Percentiles rank a stretch among this genome's conserved stretches.
These are phyloP conservation scores for Chironomus tentans DNA, from an alignment of 2,888 invertebrate genomes.

Conservation along the genomic window DNA sequence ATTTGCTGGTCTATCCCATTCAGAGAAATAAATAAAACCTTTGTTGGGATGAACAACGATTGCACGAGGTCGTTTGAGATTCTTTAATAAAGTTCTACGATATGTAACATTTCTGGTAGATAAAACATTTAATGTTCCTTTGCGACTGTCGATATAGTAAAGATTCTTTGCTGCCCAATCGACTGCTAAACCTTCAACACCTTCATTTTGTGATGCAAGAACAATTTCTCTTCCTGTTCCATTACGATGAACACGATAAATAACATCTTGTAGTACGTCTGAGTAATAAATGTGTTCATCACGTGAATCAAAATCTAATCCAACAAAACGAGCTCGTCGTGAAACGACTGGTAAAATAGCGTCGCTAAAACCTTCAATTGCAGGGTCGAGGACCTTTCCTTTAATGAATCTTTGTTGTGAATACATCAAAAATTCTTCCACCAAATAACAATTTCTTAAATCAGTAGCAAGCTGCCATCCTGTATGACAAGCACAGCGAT, in stretches of 20 bases:
- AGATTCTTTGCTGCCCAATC: slow-evolving; percentile 95
- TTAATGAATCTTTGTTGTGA: slow-evolving; percentile 94
- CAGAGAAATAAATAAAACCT: slow-evolving; percentile 89
- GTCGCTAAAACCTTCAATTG: slow-evolving; percentile 84
- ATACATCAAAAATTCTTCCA: slow-evolving; percentile 86
- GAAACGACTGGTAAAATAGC: slow-evolving; percentile 93
- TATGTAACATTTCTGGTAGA: slow-evolving; percentile 79
- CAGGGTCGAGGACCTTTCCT: slow-evolving; percentile 80
- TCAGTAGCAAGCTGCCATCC: slow-evolving; percentile 71
- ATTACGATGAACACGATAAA: slow-evolving; percentile 71
- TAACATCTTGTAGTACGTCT: slow-evolving; percentile 92
- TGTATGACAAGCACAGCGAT: slow-evolving; percentile 84
- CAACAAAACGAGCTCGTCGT: slow-evolving; percentile 83
- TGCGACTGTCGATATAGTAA: slow-evolving; percentile 89
- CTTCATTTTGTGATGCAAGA: slow-evolving; percentile 91
- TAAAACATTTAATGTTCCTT: slow-evolving; percentile 88
- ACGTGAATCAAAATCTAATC: slow-evolving; percentile 85
- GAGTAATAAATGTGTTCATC: slow-evolving; percentile 94
- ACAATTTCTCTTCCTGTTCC: slow-evolving; percentile 79
- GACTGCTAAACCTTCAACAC: slow-evolving; percentile 89
- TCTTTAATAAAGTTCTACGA: slow-evolving; percentile 72
- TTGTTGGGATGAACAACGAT: slow-evolving; percentile 95
- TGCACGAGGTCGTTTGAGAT: slow-evolving; percentile 85
- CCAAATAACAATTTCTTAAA: slow-evolving; percentile 67
- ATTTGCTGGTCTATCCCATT: slow-evolving; percentile 94